Conservation (phyloP, 2,113 vertebrate genomes). For the Muscicapa adusta region DNA sequence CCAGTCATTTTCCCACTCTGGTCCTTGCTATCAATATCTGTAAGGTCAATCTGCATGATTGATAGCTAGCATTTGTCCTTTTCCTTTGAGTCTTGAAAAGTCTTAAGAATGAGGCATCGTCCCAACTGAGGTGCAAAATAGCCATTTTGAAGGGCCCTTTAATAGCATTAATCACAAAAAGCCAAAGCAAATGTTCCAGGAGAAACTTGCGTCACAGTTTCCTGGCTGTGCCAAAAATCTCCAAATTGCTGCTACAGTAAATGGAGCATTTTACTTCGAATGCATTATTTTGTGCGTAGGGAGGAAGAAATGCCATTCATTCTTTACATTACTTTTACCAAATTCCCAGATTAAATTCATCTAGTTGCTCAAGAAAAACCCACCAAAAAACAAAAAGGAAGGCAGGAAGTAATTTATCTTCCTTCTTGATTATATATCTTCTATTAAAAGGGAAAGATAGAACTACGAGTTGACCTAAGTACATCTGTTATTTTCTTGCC, state of each 20-base stretch:
- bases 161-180: background rate
- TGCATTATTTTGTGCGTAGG: background rate
- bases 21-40: background rate
- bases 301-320: background rate
- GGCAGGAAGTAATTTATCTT: background rate
- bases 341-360: background rate
- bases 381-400: background rate
- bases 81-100: background rate
- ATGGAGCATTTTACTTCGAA: background rate
- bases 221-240: background rate
- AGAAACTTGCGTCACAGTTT: background rate
- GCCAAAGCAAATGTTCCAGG: background rate
- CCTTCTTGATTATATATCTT: background rate
- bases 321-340: background rate
- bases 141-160: background rate
- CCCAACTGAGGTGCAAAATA: background rate
- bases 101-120: background rate
- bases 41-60: background rate
- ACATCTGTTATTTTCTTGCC: constrained; percentile 6
- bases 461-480: background rate
- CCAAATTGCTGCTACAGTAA: background rate
- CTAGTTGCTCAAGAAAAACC: background rate
- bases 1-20: background rate
- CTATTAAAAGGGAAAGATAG: constrained; percentile 1
- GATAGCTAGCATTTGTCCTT: background rate